These are phyloP conservation scores for Chelidonichthys spinosus DNA, from an alignment of 2,797 vertebrate genomes.

Conservation along the genomic window DNA sequence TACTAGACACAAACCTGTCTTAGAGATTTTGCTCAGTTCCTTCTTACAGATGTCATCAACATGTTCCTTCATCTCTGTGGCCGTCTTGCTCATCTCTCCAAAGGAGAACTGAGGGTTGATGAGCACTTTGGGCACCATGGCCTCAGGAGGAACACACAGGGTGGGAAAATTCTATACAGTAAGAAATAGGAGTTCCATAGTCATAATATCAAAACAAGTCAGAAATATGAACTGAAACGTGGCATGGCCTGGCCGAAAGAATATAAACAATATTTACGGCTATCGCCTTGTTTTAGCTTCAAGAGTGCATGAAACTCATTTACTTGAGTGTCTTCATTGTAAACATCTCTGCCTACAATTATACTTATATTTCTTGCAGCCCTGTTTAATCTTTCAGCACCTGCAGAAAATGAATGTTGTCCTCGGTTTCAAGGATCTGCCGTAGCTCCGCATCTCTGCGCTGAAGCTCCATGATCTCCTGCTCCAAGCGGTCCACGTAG, in stretches of 20 bases:
- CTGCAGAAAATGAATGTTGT: slow-evolving; percentile 86
- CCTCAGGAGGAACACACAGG: slow-evolving; percentile 81
- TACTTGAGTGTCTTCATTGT: background rate
- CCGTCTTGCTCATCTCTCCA: slow-evolving; percentile 83
- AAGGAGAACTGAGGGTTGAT: slow-evolving; percentile 88
- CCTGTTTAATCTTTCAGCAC: slow-evolving; percentile 35
- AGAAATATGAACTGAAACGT: background rate
- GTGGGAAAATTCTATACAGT: slow-evolving; percentile 81
- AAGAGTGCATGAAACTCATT: background rate
- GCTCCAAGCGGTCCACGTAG: slow-evolving; percentile 87
- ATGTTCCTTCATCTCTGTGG: slow-evolving; percentile 83
- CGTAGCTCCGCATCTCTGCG: slow-evolving; percentile 77
- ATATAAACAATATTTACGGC: background rate
- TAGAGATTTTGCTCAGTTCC: slow-evolving; percentile 82
- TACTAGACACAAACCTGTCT: slow-evolving; percentile 74
- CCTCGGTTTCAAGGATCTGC: slow-evolving; percentile 83
- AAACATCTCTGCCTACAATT: background rate
- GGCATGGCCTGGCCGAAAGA: background rate
- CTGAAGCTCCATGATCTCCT: slow-evolving; percentile 87
- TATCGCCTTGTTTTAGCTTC: background rate
- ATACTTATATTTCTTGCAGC: background rate
- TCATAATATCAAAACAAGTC: background rate
- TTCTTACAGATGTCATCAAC: slow-evolving; percentile 85
- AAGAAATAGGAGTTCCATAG: background rate
- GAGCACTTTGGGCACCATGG: slow-evolving; percentile 86